These are phyloP conservation scores for Nipponacmea schrenckii DNA, from an alignment of 2,888 invertebrate species.

Conservation along the genomic window DNA sequence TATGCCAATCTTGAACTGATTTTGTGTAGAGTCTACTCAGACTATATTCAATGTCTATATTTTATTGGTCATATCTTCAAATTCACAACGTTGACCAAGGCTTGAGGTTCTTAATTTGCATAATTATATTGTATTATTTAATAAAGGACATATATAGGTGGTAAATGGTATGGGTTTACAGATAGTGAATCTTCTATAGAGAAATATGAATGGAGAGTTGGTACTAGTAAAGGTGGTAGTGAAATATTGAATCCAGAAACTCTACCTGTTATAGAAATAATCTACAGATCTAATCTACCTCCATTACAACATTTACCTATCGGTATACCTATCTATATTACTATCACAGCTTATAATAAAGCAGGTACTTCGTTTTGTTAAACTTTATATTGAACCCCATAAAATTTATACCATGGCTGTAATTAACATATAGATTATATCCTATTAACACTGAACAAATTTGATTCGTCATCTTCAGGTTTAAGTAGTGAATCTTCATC, in stretches of 20 bases:
- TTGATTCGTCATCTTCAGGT: slow-evolving; percentile 5
- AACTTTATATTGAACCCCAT: no score
- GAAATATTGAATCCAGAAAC: slow-evolving; percentile 31
- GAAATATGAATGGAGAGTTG: slow-evolving; percentile 42
- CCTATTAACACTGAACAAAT: no score
- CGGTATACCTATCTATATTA: slow-evolving; percentile 31
- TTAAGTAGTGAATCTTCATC: slow-evolving; percentile 31
- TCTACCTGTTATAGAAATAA: slow-evolving; percentile 27
- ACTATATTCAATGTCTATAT: no score
- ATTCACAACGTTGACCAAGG: no score
- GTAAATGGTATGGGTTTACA: slow-evolving; percentile 43
- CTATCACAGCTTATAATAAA: slow-evolving; percentile 36
- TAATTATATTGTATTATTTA: neutral
- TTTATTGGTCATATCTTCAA: no score
- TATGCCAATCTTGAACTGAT: no score
- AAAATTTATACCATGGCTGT: no score
- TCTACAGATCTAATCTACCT: slow-evolving; percentile 17
- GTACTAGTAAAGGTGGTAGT: slow-evolving; percentile 32
- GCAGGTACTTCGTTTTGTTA: slow-evolving; percentile 29
- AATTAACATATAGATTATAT: no score
- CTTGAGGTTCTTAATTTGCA: no score
- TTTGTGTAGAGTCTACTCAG: no score
- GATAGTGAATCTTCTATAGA: slow-evolving; percentile 44
- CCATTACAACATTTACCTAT: slow-evolving; percentile 22
- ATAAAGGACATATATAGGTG: slow-evolving; percentile 28